These are phyloP conservation scores for Tiliacea citrago DNA, from an alignment of 2,888 invertebrate genomes.

Conservation along the genomic window DNA sequence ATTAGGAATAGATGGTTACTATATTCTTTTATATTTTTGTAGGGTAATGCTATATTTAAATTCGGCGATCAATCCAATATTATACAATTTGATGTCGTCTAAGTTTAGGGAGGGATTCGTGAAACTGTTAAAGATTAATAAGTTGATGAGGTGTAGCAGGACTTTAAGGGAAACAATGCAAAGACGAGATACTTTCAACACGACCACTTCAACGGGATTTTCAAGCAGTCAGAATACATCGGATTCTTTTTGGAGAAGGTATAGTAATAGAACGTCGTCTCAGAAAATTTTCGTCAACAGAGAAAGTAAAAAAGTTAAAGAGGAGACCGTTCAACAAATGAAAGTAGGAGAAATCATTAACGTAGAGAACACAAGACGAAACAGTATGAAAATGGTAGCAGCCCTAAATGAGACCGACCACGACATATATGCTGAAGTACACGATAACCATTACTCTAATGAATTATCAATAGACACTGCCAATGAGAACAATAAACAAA, in stretches of 20 bases:
- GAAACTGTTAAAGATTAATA: slow-evolving; percentile 90
- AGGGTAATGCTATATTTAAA: slow-evolving; percentile 97
- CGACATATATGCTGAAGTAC: slow-evolving; percentile 76
- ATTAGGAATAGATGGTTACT: slow-evolving; percentile 95
- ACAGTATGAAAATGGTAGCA: slow-evolving; percentile 88
- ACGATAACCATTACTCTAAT: slow-evolving; percentile 71
- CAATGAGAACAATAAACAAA: slow-evolving; percentile 87
- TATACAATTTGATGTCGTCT: slow-evolving; percentile 97
- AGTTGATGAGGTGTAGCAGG: slow-evolving; percentile 85
- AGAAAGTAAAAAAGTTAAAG: slow-evolving; percentile 83
- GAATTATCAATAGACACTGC: slow-evolving; percentile 72
- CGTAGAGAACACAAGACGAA: slow-evolving; percentile 86
- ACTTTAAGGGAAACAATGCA: slow-evolving; percentile 89
- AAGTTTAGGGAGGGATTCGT: slow-evolving; percentile 96
- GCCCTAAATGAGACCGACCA: slow-evolving; percentile 82
- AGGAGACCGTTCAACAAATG: slow-evolving; percentile 79
- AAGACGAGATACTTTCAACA: slow-evolving; percentile 92
- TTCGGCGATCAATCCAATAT: slow-evolving; percentile 97
- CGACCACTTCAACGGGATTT: slow-evolving; percentile 91
- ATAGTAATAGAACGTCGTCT: slow-evolving; percentile 89
- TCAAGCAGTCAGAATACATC: slow-evolving; percentile 91
- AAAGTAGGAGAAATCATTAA: slow-evolving; percentile 87
- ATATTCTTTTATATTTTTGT: slow-evolving; percentile 95
- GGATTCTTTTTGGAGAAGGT: slow-evolving; percentile 92
- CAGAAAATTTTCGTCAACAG: slow-evolving; percentile 82